Evolutionary conservation across 2,888 invertebrate species (phyloP).

Genomic region (Sinopyrophorus schimmeli): DNA sequence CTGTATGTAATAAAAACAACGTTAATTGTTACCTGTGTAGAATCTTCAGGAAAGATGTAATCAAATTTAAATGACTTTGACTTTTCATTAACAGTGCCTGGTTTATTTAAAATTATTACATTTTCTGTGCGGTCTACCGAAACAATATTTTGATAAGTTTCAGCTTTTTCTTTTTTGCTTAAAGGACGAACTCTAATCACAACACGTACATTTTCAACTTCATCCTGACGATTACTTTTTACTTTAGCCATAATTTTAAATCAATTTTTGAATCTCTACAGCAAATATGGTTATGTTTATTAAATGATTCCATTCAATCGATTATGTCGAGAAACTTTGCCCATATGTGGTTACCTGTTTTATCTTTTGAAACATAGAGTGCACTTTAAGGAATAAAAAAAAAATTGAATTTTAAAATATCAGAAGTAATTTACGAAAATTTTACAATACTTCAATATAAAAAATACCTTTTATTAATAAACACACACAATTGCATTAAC

Average conservation of each 20-base stretch:
- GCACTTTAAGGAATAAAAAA: no score
- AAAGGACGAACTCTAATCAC: slow-evolving; percentile 94
- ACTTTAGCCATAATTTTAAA: slow-evolving; percentile 33
- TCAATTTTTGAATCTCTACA: no score
- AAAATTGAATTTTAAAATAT: no score
- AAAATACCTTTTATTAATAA: no score
- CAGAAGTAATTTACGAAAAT: no score
- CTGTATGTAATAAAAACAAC: neutral
- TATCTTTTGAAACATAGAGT: no score
- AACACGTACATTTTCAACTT: slow-evolving; percentile 89
- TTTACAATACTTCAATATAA: no score
- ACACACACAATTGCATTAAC: no score
- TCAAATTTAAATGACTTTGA: slow-evolving; percentile 92
- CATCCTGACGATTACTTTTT: slow-evolving; percentile 34
- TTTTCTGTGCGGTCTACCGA: slow-evolving; percentile 77
- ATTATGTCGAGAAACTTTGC: no score
- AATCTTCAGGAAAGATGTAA: slow-evolving; percentile 85
- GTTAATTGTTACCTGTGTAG: slow-evolving; percentile 71
- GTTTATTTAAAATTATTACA: slow-evolving; percentile 77
- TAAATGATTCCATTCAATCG: no score
- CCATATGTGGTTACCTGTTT: no score
- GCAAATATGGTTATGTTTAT: no score
- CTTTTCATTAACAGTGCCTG: slow-evolving; percentile 69
- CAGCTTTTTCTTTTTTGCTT: slow-evolving; percentile 79
- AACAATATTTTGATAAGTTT: slow-evolving; percentile 73